Base-by-base conservation (phyloP, 1,140 invertebrate species). In the Hydropsyche tenuis region DNA sequence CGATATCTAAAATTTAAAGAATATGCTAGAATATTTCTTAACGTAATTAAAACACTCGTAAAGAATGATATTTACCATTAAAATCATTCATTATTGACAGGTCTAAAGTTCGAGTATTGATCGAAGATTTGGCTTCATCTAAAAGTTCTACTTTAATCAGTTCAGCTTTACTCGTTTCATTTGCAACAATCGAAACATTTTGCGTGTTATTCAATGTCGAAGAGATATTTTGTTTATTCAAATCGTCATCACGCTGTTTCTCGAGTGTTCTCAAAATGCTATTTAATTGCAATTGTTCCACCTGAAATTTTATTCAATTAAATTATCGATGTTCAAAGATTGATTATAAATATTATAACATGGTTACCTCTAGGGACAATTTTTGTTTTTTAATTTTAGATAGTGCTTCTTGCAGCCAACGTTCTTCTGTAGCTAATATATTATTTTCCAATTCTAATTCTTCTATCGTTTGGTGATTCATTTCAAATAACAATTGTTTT, bases 41-140 rank as follows among this genome's bases (percentile, higher is more conserved):
- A 37, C 3, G 9, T 37, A 37, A 37, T 4, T 9, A 37, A 37
- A 4, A 9, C 9, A 37, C 9, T 37, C 3, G 9, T 4, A 37
- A 4, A 4, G 30, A 37, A 37, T 23, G 9, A 22, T 16, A 18
- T 43, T 48, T 56, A 68, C 56, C 48, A 71, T 70, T 73, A 23
- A 75, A 70, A 62, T 73, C 62, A 56, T 70, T 60, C 2, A 73
- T 4, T 27, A 75, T 46, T 18, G 46, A 60, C 18, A 76, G 45
- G 46, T 76, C 72, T 60, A 76, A 43, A 70, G 43, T n/a, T 64
- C 56, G 73, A 9, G 65, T 76, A 53, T 76, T 76, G n/a, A 69
- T 30, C 12, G 62, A 64, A 73, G 72, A 75, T 25, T 63, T 51
- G 5, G 42, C 75, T 71, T 73, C 56, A 60, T 76, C 75, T 27